Evolutionary conservation across 2,888 invertebrate genomes (phyloP).

Genomic region (Cancer borealis): DNA sequence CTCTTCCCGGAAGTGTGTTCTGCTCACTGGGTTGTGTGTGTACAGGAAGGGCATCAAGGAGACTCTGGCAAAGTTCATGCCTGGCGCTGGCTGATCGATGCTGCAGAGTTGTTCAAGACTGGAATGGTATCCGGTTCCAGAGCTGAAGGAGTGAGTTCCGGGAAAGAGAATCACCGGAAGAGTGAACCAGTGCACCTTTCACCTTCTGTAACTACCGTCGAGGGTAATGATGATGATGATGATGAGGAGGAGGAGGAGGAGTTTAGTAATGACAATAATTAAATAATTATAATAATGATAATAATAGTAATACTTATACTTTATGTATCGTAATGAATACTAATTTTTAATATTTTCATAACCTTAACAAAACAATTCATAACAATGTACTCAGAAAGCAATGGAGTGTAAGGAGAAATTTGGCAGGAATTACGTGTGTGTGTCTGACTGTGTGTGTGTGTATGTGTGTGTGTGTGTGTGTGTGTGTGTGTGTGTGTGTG

Average conservation of each 20-base stretch:
- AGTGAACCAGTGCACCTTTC: not conserved
- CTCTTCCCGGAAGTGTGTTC: not conserved
- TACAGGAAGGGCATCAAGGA: not conserved
- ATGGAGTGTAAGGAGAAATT: not conserved
- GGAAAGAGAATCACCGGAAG: not conserved
- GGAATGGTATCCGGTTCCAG: not conserved
- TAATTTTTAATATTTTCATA: too few relatives aligned
- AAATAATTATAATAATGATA: too few relatives aligned
- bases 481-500: constrained; percentile 12
- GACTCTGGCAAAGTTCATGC: not conserved
- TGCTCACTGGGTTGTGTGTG: not conserved
- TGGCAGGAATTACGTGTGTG: not conserved
- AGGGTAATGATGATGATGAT: too few relatives aligned
- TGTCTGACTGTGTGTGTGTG: not conserved
- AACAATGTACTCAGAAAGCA: not conserved
- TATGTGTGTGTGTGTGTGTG: not conserved
- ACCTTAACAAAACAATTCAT: too few relatives aligned
- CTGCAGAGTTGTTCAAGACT: not conserved
- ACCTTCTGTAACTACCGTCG: not conserved
- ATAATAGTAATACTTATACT: too few relatives aligned
- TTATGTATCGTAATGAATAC: too few relatives aligned
- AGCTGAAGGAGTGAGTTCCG: not conserved
- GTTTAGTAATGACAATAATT: too few relatives aligned
- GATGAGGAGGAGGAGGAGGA: too few relatives aligned
- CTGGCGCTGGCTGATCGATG: not conserved